Base-by-base conservation (phyloP, 2,797 vertebrate genomes). In the Rhyacichthys aspro region DNA sequence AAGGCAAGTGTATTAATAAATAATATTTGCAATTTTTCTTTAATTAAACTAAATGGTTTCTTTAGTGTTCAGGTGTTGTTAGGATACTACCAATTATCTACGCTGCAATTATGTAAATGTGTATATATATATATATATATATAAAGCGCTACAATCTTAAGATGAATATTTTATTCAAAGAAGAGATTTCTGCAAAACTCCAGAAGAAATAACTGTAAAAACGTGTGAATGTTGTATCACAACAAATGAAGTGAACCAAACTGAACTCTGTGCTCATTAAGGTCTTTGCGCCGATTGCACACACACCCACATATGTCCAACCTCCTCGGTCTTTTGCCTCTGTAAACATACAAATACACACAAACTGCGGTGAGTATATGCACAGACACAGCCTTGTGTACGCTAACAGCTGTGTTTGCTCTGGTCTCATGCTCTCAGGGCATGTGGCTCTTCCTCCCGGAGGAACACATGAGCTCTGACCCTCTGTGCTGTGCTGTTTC, bases 401-500 rank as follows among this genome's bases (percentile, higher is more conserved):
- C 43, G 36, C 43, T 67, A 50, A 76, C 85, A 87, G 86, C 87
- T 89, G 88, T 70, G 68, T 85, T 88, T 79, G 79, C 76, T 75
- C 72, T 63, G 82, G 49, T 76, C 83, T 86, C 68, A 52, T 59
- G 34, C 74, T 79, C 63, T 57, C 75, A 17, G 67, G 67, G 46
- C 59, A 70, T 81, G 79, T 5, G 72, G 63, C 74, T 84, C 74
- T 58, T 71, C 85, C 79, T 6, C 50, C 79, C 11, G 6, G 59
- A 72, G 85, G 67, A 86, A 63, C 72, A 61, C 69, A 74, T 71
- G 71, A 86, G 80, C 79, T 82, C 76, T 85, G 87, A 89, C 88
- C 81, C 68, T 59, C 59, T 63, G 78, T 44, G 32, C 59, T 69
- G 55, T 48, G 72, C 73, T 80, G 72, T 76, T 88, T 86, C 70